These are phyloP conservation scores for Decapterus maruadsi DNA, from an alignment of 2,797 vertebrate genomes.

Conservation along the genomic window DNA sequence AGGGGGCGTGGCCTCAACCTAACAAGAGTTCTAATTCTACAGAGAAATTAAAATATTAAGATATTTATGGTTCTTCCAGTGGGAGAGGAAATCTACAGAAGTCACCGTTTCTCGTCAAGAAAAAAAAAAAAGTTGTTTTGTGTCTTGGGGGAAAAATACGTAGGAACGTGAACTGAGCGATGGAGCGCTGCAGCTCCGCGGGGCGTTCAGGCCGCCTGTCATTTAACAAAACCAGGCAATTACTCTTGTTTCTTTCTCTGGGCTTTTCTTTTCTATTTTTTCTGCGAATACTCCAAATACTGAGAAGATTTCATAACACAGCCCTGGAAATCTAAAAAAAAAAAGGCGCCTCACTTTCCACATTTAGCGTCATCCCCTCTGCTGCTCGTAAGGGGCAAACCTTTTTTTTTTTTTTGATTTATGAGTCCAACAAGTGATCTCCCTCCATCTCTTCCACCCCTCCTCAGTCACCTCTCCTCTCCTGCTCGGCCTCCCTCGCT, in stretches of 20 bases:
- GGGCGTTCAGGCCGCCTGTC: slow-evolving; percentile 31
- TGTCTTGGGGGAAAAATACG: slow-evolving; percentile 7
- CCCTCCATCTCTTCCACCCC: slow-evolving; percentile 13
- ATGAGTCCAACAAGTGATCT: slow-evolving; percentile 69
- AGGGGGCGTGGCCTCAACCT: background rate
- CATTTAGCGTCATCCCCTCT: slow-evolving; percentile 31
- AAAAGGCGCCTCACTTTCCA: slow-evolving; percentile 31
- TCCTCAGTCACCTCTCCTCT: slow-evolving; percentile 31
- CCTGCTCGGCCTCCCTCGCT: slow-evolving; percentile 46
- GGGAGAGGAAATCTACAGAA: background rate
- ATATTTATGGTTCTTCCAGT: background rate
- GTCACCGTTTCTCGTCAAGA: background rate
- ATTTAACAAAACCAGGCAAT: slow-evolving; percentile 50
- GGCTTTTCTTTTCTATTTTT: slow-evolving; percentile 14
- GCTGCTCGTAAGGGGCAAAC: slow-evolving; percentile 31
- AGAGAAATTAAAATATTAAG: background rate
- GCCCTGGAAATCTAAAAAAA: slow-evolving; percentile 10
- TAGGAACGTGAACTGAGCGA: slow-evolving; percentile 39
- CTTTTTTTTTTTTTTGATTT: slow-evolving; percentile 70
- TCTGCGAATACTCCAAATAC: slow-evolving; percentile 25
- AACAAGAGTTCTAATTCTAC: background rate
- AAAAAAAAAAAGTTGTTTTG: background rate
- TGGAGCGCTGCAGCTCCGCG: slow-evolving; percentile 25
- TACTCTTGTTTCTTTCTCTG: slow-evolving; percentile 41
- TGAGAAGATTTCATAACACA: slow-evolving; percentile 38